Evolutionary conservation across 1,140 invertebrate genomes (phyloP).

Genomic region (Spodoptera frugiperda): DNA sequence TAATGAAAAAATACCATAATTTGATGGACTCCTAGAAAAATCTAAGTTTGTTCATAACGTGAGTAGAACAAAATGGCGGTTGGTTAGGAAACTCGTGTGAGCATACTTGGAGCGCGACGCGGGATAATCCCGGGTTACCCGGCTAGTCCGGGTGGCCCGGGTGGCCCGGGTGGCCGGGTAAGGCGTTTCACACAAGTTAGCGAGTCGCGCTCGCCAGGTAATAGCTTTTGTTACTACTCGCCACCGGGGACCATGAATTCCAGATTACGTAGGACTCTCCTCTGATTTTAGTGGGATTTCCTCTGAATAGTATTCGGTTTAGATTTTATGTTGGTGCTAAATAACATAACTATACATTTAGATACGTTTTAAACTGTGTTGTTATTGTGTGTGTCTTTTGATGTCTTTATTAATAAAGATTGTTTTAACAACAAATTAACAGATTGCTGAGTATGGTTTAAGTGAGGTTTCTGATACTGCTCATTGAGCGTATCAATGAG

Average conservation of each 20-base stretch:
- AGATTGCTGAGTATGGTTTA: too few relatives aligned
- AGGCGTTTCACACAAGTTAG: slow-evolving; percentile 53
- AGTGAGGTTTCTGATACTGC: too few relatives aligned
- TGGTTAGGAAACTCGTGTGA: slow-evolving; percentile 1
- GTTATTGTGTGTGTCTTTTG: too few relatives aligned
- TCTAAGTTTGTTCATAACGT: not conserved
- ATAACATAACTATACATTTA: too few relatives aligned
- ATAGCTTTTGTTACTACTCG: slow-evolving; percentile 60
- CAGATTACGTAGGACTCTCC: slow-evolving; percentile 10
- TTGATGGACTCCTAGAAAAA: not conserved
- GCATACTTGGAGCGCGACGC: slow-evolving; percentile 15
- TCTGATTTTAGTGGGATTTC: not conserved
- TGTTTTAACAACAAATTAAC: too few relatives aligned
- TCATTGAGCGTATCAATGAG: too few relatives aligned
- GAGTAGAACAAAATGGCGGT: not conserved
- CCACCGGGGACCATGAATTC: slow-evolving; percentile 46
- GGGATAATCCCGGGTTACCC: slow-evolving; percentile 51
- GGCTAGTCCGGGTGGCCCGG: not conserved
- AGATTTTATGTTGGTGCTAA: too few relatives aligned
- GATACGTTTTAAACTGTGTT: too few relatives aligned
- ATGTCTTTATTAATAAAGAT: too few relatives aligned
- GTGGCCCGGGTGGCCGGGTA: slow-evolving; percentile 2
- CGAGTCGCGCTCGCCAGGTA: slow-evolving; percentile 55
- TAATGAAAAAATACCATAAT: not conserved
- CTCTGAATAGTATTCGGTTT: too few relatives aligned